Evolutionary conservation across 2,888 invertebrate species (phyloP).

Genomic region (Plutella xylostella): DNA sequence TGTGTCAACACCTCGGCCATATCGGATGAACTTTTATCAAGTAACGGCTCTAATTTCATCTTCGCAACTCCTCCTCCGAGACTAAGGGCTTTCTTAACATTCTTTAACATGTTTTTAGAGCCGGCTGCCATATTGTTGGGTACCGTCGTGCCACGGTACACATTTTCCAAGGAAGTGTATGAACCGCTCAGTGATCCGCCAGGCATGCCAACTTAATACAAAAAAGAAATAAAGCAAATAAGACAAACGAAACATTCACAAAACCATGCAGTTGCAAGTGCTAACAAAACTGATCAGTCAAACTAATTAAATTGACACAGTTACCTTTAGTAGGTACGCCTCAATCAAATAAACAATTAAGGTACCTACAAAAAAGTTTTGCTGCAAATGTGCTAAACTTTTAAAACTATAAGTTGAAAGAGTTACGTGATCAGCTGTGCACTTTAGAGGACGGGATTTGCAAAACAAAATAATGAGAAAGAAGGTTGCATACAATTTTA

Average conservation of each 20-base stretch:
- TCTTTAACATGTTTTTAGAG: slow-evolving; percentile 65
- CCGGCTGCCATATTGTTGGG: slow-evolving; percentile 56
- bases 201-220: slow-evolving; percentile 67
- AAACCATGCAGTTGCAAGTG: slow-evolving; percentile 10
- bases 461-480: neutral
- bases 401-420: neutral
- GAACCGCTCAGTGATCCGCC: slow-evolving; percentile 72
- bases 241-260: slow-evolving; percentile 15
- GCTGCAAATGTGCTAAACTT: neutral
- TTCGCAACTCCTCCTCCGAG: slow-evolving; percentile 51
- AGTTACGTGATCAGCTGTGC: slow-evolving; percentile 7
- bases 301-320: too few species aligned
- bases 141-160: slow-evolving; percentile 73
- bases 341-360: neutral
- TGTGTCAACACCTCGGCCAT: slow-evolving; percentile 24
- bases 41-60: slow-evolving; percentile 31
- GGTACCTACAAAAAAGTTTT: neutral
- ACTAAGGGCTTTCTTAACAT: slow-evolving; percentile 72
- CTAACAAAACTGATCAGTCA: too few species aligned
- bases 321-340: too few species aligned
- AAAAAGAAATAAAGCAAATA: slow-evolving; percentile 31
- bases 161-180: slow-evolving; percentile 73
- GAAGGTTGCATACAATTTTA: too few species aligned
- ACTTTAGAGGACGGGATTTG: neutral
- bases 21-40: slow-evolving; percentile 23